A percentile compares a stretch with the other conserved stretches of the same genome.
phyloP scores from a whole-genome alignment of 2,888 invertebrate species.

The Atrina japonica region DNA sequence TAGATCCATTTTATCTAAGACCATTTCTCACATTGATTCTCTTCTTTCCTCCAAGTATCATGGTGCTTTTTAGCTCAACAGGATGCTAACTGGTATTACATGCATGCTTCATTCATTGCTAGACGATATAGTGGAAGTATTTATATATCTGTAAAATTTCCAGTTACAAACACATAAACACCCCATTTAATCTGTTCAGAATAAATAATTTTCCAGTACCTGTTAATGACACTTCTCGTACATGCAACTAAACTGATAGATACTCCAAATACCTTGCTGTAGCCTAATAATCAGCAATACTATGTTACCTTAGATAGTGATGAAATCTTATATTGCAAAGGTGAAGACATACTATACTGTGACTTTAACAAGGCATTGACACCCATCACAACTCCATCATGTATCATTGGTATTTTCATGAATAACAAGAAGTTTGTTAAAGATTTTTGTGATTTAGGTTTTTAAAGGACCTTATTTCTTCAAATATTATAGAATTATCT shows the following conservation, averaged over 20 bases:
- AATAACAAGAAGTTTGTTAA: not conserved
- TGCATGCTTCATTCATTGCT: not conserved
- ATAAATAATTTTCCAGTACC: constrained; percentile 40
- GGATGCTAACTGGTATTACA: constrained; percentile 9
- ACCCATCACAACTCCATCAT: not conserved
- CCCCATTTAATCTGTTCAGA: constrained; percentile 32
- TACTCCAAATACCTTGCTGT: constrained; percentile 36
- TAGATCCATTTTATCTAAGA: not conserved
- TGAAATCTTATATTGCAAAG: constrained; percentile 12
- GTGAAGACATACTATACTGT: not conserved
- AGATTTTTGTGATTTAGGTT: constrained; percentile 5
- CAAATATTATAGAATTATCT: too few relatives aligned
- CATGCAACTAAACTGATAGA: constrained; percentile 47
- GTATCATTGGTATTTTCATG: constrained; percentile 5
- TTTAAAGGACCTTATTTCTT: too few relatives aligned
- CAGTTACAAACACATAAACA: constrained; percentile 13
- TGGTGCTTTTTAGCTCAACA: not conserved
- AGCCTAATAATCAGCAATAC: constrained; percentile 36
- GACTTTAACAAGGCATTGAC: constrained; percentile 7
- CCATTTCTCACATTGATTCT: not conserved
- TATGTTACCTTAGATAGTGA: constrained; percentile 25
- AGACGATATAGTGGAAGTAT: not conserved
- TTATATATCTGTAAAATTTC: constrained; percentile 24
- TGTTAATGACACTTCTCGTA: constrained; percentile 34
- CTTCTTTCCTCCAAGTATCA: not conserved